Conservation (phyloP, 2,113 vertebrate genomes). For the Actenoides lindsayi region DNA sequence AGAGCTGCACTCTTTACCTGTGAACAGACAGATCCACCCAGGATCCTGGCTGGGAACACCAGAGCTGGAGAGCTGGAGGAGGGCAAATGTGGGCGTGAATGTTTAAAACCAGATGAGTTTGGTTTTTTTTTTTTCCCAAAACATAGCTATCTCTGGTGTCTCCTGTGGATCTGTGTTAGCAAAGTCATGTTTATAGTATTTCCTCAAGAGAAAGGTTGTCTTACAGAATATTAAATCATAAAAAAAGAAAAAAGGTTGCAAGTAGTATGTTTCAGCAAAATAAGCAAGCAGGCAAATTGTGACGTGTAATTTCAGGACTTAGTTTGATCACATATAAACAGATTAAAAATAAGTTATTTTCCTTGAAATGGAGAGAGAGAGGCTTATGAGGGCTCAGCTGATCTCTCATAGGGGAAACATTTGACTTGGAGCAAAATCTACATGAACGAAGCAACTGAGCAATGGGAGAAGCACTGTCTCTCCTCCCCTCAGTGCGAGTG, state of each 20-base stretch:
- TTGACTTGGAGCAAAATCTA: not conserved
- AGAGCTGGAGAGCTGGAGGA: not conserved
- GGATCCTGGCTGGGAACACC: not conserved
- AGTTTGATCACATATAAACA: not conserved
- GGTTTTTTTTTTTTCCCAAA: not conserved
- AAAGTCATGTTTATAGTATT: not conserved
- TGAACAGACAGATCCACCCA: not conserved
- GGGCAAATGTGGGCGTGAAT: not conserved
- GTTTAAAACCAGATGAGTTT: not conserved
- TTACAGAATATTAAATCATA: not conserved
- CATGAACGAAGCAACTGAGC: not conserved
- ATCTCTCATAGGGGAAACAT: not conserved
- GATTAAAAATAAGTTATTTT: not conserved
- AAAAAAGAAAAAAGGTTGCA: not conserved
- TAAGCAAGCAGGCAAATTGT: not conserved
- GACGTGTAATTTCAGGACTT: not conserved
- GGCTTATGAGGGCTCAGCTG: not conserved
- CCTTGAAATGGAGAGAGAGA: not conserved
- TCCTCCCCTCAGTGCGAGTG: not conserved
- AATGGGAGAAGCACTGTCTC: not conserved
- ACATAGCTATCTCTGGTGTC: not conserved
- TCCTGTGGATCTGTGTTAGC: not conserved
- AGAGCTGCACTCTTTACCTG: not conserved
- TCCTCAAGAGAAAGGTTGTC: not conserved
- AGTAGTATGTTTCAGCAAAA: not conserved